phyloP scores from a whole-genome alignment of 2,797 vertebrate genomes.

The Lepilemur septentrionalis region DNA sequence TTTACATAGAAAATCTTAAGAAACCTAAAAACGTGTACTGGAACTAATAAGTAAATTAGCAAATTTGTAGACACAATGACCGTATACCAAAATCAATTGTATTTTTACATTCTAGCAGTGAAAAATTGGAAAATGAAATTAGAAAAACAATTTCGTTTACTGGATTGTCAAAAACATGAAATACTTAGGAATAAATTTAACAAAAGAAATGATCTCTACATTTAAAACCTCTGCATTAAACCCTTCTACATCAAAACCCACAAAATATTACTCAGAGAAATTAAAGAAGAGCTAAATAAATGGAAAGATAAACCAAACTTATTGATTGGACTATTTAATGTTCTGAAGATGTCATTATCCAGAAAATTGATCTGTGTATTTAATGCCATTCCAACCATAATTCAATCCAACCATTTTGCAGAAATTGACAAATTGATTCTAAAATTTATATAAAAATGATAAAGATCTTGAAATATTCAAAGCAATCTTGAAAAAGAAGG shows the following conservation, averaged over 20 bases:
- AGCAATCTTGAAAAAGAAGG: not conserved
- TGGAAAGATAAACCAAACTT: not conserved
- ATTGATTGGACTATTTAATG: not conserved
- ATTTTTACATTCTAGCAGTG: conserved; percentile 32
- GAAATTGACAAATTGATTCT: not conserved
- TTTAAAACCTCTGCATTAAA: not conserved
- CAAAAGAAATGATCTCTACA: not conserved
- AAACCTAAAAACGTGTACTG: conserved; percentile 14
- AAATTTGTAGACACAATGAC: not conserved
- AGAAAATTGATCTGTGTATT: not conserved
- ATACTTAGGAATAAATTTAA: conserved; percentile 43
- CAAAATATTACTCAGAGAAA: conserved; percentile 19
- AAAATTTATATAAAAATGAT: conserved; percentile 31
- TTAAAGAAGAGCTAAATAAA: not conserved
- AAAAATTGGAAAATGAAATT: conserved; percentile 48
- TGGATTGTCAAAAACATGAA: conserved; percentile 45
- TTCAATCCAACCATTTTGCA: not conserved
- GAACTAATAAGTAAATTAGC: conserved; percentile 27
- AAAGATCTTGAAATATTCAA: conserved; percentile 18
- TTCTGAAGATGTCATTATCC: not conserved
- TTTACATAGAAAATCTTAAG: conserved; percentile 20
- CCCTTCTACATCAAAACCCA: conserved; percentile 9
- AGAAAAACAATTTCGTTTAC: conserved; percentile 48
- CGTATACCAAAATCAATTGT: conserved; percentile 31
- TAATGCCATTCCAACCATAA: not conserved